These are phyloP conservation scores for Sporophila hypoxantha DNA, from an alignment of 2,113 vertebrate genomes.

Conservation along the genomic window DNA sequence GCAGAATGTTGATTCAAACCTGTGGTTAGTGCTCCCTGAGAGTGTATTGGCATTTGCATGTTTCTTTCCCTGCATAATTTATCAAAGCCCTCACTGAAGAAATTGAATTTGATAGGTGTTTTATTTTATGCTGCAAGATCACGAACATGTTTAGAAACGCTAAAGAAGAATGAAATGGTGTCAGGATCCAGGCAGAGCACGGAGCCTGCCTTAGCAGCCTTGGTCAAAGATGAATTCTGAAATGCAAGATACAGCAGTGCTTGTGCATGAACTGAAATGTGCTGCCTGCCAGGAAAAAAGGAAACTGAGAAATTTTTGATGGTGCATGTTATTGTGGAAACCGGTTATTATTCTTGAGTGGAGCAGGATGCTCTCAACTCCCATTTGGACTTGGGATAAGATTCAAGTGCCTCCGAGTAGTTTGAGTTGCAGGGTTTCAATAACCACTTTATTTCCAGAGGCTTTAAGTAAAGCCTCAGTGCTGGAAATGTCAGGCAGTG, in stretches of 20 bases:
- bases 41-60: not conserved
- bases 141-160: not conserved
- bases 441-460: not conserved
- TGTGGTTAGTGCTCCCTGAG: not conserved
- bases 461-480: not conserved
- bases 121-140: not conserved
- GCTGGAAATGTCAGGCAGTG: not conserved
- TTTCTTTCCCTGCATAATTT: not conserved
- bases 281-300: not conserved
- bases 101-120: not conserved
- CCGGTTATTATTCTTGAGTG: not conserved
- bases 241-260: not conserved
- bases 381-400: not conserved
- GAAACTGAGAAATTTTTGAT: not conserved
- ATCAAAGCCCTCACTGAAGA: not conserved
- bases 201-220: not conserved
- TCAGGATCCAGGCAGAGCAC: not conserved
- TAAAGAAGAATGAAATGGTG: not conserved
- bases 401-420: not conserved
- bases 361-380: not conserved
- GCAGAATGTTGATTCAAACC: not conserved
- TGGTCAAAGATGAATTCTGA: not conserved
- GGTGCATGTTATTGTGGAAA: accelerated
- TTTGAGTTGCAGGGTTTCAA: not conserved
- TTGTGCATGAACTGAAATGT: not conserved